phyloP scores from a whole-genome alignment of 2,797 vertebrate species.

The Botia almorhae region DNA sequence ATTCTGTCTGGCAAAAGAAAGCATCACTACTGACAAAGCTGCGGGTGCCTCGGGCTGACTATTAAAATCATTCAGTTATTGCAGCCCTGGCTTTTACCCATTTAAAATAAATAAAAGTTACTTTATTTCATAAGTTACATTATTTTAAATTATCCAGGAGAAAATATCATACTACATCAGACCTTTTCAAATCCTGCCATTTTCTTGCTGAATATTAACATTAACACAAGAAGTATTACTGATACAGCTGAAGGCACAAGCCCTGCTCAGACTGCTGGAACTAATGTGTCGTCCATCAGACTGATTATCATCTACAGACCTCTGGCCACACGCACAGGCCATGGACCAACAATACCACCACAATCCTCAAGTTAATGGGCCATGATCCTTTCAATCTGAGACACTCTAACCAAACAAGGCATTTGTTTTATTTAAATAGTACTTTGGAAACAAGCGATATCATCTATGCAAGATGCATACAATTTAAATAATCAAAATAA shows the following conservation, averaged over 20 bases:
- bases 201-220: constrained; percentile 17
- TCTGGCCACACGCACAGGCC: constrained; percentile 54
- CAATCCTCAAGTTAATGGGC: constrained; percentile 48
- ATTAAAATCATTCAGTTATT: too few species aligned
- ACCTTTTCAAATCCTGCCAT: not conserved
- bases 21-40: too few species aligned
- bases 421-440: constrained; percentile 12
- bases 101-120: too few species aligned
- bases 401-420: constrained; percentile 46
- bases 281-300: constrained; percentile 52
- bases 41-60: too few species aligned
- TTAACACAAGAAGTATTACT: not conserved
- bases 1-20: too few species aligned
- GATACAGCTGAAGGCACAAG: constrained; percentile 36
- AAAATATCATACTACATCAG: not conserved
- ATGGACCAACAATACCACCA: constrained; percentile 40
- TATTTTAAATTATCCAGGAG: not conserved
- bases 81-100: too few species aligned
- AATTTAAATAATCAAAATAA: constrained; percentile 22
- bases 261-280: constrained; percentile 48
- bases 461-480: constrained; percentile 17
- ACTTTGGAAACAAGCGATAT: constrained; percentile 25
- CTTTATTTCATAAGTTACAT: not conserved
- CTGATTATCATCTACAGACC: constrained; percentile 54
- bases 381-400: constrained; percentile 43